phyloP scores from a whole-genome alignment of 2,888 invertebrate genomes.

The Phania funesta region DNA sequence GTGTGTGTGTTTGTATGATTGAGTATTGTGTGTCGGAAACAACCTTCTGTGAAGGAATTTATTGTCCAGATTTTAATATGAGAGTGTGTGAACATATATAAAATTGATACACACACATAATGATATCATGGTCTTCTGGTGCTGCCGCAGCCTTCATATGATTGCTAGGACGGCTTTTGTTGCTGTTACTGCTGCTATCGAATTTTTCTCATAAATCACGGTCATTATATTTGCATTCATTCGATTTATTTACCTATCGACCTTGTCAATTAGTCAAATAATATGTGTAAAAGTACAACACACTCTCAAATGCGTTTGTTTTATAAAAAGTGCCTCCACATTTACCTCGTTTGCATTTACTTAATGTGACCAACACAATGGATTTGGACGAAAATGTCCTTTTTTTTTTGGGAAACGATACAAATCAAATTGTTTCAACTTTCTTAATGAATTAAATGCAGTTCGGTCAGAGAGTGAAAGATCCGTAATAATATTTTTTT shows the following conservation, averaged over 20 bases:
- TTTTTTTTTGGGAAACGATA: too few species aligned
- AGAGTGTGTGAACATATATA: slow-evolving; percentile 58
- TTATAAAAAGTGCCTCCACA: neutral
- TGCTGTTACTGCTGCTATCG: slow-evolving; percentile 24
- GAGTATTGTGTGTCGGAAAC: slow-evolving; percentile 1
- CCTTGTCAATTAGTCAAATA: slow-evolving; percentile 67
- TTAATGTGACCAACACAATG: too few species aligned
- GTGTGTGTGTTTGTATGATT: neutral
- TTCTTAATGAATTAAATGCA: too few species aligned
- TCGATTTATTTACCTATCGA: slow-evolving; percentile 67
- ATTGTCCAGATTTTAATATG: slow-evolving; percentile 36
- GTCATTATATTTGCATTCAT: slow-evolving; percentile 68
- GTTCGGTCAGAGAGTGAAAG: too few species aligned
- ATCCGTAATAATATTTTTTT: too few species aligned
- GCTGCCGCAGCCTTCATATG: neutral
- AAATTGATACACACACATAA: slow-evolving; percentile 43
- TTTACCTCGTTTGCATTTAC: neutral
- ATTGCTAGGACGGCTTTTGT: neutral
- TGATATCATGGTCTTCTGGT: slow-evolving; percentile 34
- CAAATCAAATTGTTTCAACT: too few species aligned
- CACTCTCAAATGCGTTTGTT: neutral
- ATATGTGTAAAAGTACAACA: slow-evolving; percentile 15
- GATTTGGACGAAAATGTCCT: too few species aligned
- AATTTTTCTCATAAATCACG: slow-evolving; percentile 65
- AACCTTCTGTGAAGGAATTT: slow-evolving; percentile 35